phyloP scores from a whole-genome alignment of 2,797 vertebrate genomes.

The Valencia hispanica region DNA sequence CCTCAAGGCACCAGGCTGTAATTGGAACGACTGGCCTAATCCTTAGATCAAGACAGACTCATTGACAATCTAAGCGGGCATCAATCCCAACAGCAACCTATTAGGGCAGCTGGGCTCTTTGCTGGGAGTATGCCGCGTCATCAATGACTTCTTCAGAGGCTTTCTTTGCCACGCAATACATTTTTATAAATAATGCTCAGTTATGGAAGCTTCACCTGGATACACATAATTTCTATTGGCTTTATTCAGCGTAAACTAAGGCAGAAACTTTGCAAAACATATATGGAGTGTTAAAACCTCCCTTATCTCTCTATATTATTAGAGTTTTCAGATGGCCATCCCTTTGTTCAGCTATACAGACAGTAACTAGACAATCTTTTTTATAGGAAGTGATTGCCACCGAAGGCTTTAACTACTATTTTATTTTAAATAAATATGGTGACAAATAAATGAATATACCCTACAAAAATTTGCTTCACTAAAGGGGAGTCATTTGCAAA shows the following conservation, averaged over 20 bases:
- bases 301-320: not conserved
- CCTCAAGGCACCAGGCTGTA: slow-evolving; percentile 81
- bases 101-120: slow-evolving; percentile 68
- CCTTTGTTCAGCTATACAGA: not conserved
- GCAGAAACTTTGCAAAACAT: not conserved
- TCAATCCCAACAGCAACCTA: slow-evolving; percentile 75
- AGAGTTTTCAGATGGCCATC: not conserved
- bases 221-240: not conserved
- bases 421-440: not conserved
- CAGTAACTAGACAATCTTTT: not conserved
- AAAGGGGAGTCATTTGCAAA: not conserved
- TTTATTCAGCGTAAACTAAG: not conserved
- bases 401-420: not conserved
- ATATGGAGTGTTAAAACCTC: too few relatives aligned
- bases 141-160: slow-evolving; percentile 39
- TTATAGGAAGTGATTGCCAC: not conserved
- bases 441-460: not conserved
- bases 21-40: slow-evolving; percentile 81
- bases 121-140: slow-evolving; percentile 59
- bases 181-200: slow-evolving; percentile 9
- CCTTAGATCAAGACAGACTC: slow-evolving; percentile 82
- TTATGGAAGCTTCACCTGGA: not conserved
- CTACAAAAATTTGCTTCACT: not conserved
- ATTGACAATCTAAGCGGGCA: slow-evolving; percentile 79
- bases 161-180: not conserved